A percentile compares a stretch with the other conserved stretches of the same genome.
Conservation (phyloP, 2,888 invertebrate species). For the Drosophila paracracens region DNA sequence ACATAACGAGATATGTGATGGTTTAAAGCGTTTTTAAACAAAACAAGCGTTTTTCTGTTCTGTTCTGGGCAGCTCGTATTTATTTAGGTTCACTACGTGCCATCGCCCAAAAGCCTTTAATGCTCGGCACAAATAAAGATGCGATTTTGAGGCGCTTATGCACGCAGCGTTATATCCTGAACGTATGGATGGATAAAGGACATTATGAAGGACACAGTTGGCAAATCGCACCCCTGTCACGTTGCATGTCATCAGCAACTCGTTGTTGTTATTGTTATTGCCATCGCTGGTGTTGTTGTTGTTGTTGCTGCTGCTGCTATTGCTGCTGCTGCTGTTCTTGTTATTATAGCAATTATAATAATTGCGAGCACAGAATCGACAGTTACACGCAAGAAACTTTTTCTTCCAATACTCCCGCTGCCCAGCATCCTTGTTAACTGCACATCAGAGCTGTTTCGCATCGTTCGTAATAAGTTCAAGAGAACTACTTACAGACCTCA, state of each 20-base stretch:
- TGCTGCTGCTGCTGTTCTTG: constrained; percentile 45
- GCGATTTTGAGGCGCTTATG: constrained; percentile 72
- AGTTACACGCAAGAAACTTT: constrained; percentile 59
- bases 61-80: constrained; percentile 48
- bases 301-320: background rate
- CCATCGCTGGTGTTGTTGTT: constrained; percentile 18
- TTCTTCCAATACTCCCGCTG: constrained; percentile 29
- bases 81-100: constrained; percentile 69
- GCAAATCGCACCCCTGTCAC: constrained; percentile 43
- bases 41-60: constrained; percentile 16
- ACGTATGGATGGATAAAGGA: constrained; percentile 28
- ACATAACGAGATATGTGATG: background rate
- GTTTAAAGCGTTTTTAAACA: constrained; percentile 48
- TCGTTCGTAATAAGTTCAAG: background rate
- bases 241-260: constrained; percentile 60
- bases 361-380: constrained; percentile 75
- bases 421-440: constrained; percentile 34
- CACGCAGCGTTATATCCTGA: constrained; percentile 54
- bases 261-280: constrained; percentile 33
- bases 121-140: constrained; percentile 72
- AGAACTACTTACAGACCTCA: background rate
- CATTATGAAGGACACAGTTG: constrained; percentile 21
- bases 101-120: constrained; percentile 73
- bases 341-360: constrained; percentile 78
- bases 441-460: background rate